Evolutionary conservation across 2,113 vertebrate genomes (phyloP).

Genomic region (Passer domesticus): DNA sequence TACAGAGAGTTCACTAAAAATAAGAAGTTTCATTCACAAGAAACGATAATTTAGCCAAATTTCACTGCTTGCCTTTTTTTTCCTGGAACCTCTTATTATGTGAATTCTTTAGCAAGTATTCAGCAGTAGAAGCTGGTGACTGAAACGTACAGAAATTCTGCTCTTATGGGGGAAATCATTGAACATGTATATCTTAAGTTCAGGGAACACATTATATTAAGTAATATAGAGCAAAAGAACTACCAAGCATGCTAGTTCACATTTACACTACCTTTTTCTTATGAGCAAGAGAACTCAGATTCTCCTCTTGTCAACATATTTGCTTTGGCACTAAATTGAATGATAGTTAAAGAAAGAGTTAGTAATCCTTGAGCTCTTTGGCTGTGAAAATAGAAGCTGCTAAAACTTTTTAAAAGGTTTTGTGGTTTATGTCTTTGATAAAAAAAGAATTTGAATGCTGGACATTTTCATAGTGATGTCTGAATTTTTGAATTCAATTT

Average conservation of each 20-base stretch:
- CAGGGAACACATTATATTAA: neutral
- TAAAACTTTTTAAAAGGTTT: neutral
- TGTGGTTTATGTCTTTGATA: neutral
- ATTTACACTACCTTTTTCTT: neutral
- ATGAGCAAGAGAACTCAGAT: neutral
- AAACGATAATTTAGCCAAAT: neutral
- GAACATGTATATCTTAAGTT: neutral
- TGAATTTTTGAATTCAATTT: conserved; percentile 54
- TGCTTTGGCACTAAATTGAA: neutral
- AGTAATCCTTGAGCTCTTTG: neutral
- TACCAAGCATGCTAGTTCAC: neutral
- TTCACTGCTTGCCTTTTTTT: neutral
- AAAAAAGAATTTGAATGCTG: conserved; percentile 32
- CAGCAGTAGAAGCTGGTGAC: neutral
- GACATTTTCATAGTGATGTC: conserved; percentile 13
- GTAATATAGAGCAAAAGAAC: neutral
- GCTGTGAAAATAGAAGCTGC: neutral
- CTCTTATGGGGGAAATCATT: neutral
- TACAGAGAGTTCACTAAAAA: neutral
- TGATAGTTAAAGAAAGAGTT: neutral
- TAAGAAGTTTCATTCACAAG: neutral
- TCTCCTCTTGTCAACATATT: neutral
- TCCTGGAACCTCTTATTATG: neutral
- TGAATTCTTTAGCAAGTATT: neutral
- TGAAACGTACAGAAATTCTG: neutral